These are phyloP conservation scores for Epizoanthus ramosus DNA, from an alignment of 92 coral and sea anemone species.

Conservation along the genomic window DNA sequence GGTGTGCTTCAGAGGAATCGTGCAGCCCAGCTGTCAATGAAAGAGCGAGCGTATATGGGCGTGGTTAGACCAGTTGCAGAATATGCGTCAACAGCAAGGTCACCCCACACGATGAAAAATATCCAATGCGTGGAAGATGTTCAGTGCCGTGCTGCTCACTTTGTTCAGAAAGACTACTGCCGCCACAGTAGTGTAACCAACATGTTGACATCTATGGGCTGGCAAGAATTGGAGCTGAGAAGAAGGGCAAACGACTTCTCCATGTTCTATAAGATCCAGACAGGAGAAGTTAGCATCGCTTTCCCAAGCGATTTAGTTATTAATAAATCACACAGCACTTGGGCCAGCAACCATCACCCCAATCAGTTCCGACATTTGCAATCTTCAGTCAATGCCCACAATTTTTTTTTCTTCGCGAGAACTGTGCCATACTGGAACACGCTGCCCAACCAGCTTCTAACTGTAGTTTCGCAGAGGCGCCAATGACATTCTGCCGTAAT, in stretches of 20 bases:
- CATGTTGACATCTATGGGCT: too few species aligned
- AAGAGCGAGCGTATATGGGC: constrained; percentile 40
- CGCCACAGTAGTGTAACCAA: too few species aligned
- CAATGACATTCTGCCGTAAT: too few species aligned
- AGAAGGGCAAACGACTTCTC: background rate
- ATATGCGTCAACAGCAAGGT: constrained; percentile 41
- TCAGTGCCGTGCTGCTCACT: constrained; percentile 27
- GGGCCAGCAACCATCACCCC: too few species aligned
- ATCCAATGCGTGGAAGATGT: constrained; percentile 17
- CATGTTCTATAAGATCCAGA: constrained; percentile 28
- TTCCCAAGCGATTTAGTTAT: constrained; percentile 15
- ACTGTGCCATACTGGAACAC: too few species aligned
- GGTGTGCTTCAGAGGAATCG: constrained; percentile 41
- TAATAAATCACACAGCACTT: too few species aligned
- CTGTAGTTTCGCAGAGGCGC: too few species aligned
- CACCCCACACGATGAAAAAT: constrained; percentile 42
- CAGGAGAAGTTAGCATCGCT: constrained; percentile 12
- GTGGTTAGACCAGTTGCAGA: constrained; percentile 46
- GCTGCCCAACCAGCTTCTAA: too few species aligned
- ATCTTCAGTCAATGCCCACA: too few species aligned
- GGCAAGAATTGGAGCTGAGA: constrained; percentile 6
- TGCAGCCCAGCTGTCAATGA: constrained; percentile 46
- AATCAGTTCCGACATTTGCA: too few species aligned
- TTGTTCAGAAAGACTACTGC: too few species aligned
- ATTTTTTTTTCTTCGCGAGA: too few species aligned